These are phyloP conservation scores for Chamaetylas fuelleborni DNA, from an alignment of 2,113 vertebrate genomes.

Conservation along the genomic window DNA sequence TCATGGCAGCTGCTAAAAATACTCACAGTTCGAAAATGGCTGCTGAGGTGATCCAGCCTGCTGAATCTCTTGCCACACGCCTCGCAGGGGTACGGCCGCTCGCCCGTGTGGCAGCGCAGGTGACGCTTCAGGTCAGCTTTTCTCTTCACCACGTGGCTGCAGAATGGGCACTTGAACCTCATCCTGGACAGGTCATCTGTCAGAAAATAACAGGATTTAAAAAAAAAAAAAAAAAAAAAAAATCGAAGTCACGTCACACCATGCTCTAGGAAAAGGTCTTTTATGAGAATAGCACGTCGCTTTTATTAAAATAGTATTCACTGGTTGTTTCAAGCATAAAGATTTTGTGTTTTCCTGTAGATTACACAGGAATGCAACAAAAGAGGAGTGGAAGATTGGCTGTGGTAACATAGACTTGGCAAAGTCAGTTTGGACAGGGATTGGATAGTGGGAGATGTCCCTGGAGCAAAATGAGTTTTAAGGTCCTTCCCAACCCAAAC, in stretches of 20 bases:
- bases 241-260: not conserved
- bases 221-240: not conserved
- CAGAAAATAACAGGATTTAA: not conserved
- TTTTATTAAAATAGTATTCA: fast-evolving
- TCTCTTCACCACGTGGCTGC: slow-evolving; percentile 95
- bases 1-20: not conserved
- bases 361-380: not conserved
- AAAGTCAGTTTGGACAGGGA: not conserved
- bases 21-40: slow-evolving; percentile 94
- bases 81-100: slow-evolving; percentile 94
- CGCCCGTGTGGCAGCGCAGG: slow-evolving; percentile 94
- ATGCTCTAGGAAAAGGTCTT: not conserved
- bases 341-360: not conserved
- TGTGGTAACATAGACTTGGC: not conserved
- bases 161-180: slow-evolving; percentile 97
- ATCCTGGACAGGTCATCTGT: slow-evolving; percentile 88
- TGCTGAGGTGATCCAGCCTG: slow-evolving; percentile 92
- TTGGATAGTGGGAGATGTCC: not conserved
- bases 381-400: not conserved
- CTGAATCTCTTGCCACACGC: slow-evolving; percentile 96
- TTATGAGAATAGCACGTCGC: fast-evolving
- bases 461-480: not conserved
- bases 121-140: slow-evolving; percentile 97
- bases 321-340: not conserved
- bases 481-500: not conserved